Evolutionary conservation across 2,113 vertebrate genomes (phyloP), one percentile per base, ranked within the genome.

Genomic region (Coptodon rendalli): DNA sequence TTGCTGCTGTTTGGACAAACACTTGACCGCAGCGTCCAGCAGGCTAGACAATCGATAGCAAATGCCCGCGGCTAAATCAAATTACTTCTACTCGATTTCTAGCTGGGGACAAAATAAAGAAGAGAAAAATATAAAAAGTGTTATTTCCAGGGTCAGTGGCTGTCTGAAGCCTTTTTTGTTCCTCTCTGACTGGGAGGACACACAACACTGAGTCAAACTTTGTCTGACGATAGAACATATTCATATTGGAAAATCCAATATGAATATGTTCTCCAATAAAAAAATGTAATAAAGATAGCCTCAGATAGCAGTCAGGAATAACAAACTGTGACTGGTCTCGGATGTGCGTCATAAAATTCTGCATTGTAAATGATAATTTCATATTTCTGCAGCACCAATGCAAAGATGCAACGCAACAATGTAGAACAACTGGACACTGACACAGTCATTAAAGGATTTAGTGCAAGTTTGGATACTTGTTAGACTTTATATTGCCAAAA

Each of bases 21-120:
- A 90, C 92, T 94, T 93, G 91, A 95, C 92, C 89, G 38, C 86
- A 89, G 83, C 11, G 50, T 95, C 91, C 88, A 84, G 84, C 82
- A 80, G 86, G 83, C 85, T 79, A 92, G 82, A 85, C 89, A 89
- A 95, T 96, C 95, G 57, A 96, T 96, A 87, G 71, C 81, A 93
- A 92, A 92, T 83, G 92, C 89, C 94, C 88, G 68, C 85, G 61
- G 92, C 89, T 82, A 94, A 95, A 96, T 95, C 83, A 93, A 93
- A 95, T 95, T 94, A 95, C 92, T 92, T 90, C 87, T 87, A 90
- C 91, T 87, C 81, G 61, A 94, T 92, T 93, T 93, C 87, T 87
- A 79, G 84, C 86, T 10, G 13, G 86, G 45, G 86, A 91, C 68
- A 90, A 73, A 89, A 84, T 68, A 87, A 82, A 82, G 80, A 93